Base-by-base conservation (phyloP, 2,797 vertebrate genomes). In the Pteropus rufus region DNA sequence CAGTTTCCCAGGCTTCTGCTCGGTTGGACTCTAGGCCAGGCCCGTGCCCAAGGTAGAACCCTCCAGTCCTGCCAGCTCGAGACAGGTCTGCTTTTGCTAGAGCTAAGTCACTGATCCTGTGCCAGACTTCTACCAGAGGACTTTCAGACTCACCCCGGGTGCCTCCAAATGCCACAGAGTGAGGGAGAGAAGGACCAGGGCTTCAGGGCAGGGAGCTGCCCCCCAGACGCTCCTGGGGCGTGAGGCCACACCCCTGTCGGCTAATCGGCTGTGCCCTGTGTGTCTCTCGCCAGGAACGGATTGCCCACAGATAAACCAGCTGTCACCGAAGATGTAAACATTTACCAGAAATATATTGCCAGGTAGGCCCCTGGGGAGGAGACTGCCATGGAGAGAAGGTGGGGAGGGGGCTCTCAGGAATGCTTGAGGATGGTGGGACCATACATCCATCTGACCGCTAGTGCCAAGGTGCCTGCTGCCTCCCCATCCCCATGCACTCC, bases 281-380 rank as follows among this genome's bases (percentile, higher is more conserved):
- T 98, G 98, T 98, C 98, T 98, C 98, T 98, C 98, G 95, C 98
- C 99, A 99, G 99, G 99, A 99, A 99, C 58, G 99, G 99, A 99
- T 99, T 99, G 98, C 99, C 99, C 98, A 99, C 99, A 98, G 99
- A 99, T 99, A 99, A 99, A 99, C 99, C 99, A 97, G 98, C 98
- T 96, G 98, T 99, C 98, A 99, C 98, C 85, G 99, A 99, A 98
- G 99, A 99, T 92, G 98, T 99, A 99, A 99, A 99, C 99, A 99
- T 99, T 99, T 99, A 99, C 99, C 99, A 99, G 99, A 99, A 99
- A 99, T 99, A 99, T 98, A 99, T 99, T 98, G 99, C 99, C 99
- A 99, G 99, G 99, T 99, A 99, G 99, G 99, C 98, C 99, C 98
- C 99, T 98, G 91, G 93, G 93, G 95, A 94, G 95, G 92, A 89